Evolutionary conservation across 2,797 vertebrate species (phyloP), one percentile per base, ranked within the genome.

Genomic region (Labeo calbasu): DNA sequence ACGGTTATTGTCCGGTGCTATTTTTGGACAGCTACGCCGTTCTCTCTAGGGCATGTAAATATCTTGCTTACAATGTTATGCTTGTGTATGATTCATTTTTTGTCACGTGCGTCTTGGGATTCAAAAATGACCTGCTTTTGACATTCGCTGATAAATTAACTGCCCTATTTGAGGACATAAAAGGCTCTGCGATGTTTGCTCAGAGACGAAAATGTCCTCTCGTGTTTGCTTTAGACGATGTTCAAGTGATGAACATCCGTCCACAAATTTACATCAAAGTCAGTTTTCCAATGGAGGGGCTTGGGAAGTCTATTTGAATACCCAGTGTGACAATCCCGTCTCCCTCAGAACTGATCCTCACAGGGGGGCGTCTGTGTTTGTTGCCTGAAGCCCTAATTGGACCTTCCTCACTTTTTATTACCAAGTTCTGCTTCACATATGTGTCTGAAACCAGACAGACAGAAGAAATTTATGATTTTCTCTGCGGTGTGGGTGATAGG

Each of bases 251-350:
- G 92, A 89, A 88, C 90, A 92, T 94, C 94, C 91, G 72, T 94
- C 92, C 94, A 93, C 93, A 94, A 91, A 92, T 53, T 88, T 90
- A 96, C 95, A 96, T 97, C 96, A 98, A 97, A 97, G 96, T 80
- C 76, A 61, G 46, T 50, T 83, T 83, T 83, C 48, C 77, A 80
- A 81, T 69, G 85, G 78, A 90, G 88, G 90, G 71, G 86, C 84
- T 93, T 90, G 90, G 89, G 92, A 94, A 94, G 94, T 95, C 90
- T 96, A 95, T 97, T 97, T 97, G 91, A 94, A 94, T 90, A 95
- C 95, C 73, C 95, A 93, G 95, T 95, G 87, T 94, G 96, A 95
- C 89, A 92, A 90, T 94, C 36, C 92, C 94, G 93, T 94, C 92
- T 90, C 82, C 82, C 80, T 76, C 86, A 89, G 51, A 91, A 90